Percentiles rank a stretch among this genome's conserved stretches.
phyloP scores from a whole-genome alignment of 2,113 vertebrate genomes.

The Planiliza haematocheilus region DNA sequence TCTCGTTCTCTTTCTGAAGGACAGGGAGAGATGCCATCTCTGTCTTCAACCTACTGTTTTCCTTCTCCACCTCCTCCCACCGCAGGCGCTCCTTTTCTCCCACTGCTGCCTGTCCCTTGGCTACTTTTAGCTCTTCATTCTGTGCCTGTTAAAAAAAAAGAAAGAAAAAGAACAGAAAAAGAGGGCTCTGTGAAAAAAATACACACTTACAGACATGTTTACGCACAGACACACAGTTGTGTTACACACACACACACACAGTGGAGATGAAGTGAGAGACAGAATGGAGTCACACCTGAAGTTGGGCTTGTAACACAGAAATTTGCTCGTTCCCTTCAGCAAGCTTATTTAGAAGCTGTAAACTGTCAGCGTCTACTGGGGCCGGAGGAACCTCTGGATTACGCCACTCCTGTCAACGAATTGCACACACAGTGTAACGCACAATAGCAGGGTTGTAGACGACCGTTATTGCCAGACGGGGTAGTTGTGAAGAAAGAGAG shows the following conservation, averaged over 20 bases:
- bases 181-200: slow-evolving; percentile 40
- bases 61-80: slow-evolving; percentile 75
- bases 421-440: slow-evolving; percentile 16
- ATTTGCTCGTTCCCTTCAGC: slow-evolving; percentile 88
- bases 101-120: slow-evolving; percentile 65
- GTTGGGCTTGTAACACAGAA: slow-evolving; percentile 85
- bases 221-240: slow-evolving; percentile 20
- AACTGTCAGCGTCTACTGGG: slow-evolving; percentile 58
- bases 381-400: slow-evolving; percentile 57
- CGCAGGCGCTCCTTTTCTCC: slow-evolving; percentile 66
- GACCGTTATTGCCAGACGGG: not conserved
- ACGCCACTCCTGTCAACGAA: slow-evolving; percentile 76
- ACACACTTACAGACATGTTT: slow-evolving; percentile 23
- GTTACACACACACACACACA: slow-evolving; percentile 1
- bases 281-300: slow-evolving; percentile 84
- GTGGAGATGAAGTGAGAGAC: slow-evolving; percentile 17
- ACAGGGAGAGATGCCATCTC: slow-evolving; percentile 74
- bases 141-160: slow-evolving; percentile 41
- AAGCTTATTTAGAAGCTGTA: slow-evolving; percentile 85
- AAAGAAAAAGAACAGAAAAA: slow-evolving; percentile 15
- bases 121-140: slow-evolving; percentile 70
- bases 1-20: slow-evolving; percentile 79
- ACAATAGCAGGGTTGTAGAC: slow-evolving; percentile 5
- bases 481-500: not conserved
- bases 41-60: slow-evolving; percentile 80